A percentile compares a stretch with the other conserved stretches of the same genome.
Evolutionary conservation across 30 jellyfish, hydroid and myxozoan genomes (phyloP).

Genomic region (Rhopilema esculentum): DNA sequence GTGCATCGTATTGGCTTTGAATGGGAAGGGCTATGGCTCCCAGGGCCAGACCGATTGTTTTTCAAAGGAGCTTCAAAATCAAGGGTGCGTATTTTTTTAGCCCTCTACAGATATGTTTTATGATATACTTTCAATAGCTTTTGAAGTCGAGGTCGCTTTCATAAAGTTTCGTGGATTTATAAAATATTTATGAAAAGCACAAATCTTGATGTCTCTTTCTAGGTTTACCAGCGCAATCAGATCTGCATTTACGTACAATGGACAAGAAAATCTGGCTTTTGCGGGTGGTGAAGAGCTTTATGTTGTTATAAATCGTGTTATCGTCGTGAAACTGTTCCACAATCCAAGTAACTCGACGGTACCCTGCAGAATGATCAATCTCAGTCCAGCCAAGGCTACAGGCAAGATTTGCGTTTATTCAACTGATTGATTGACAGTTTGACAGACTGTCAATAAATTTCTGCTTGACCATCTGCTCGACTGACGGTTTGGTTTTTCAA

Average conservation of each 20-base stretch:
- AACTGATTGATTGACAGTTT: neutral
- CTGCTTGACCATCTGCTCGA: too few relatives aligned
- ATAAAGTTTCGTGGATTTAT: too few relatives aligned
- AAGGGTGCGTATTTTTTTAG: constrained; percentile 63
- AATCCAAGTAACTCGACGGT: constrained; percentile 64
- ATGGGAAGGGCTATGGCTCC: constrained; percentile 81
- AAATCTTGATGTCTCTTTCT: too few relatives aligned
- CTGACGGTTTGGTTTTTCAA: too few relatives aligned
- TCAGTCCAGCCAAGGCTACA: constrained; percentile 55
- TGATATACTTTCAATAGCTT: too few relatives aligned
- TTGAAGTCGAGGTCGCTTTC: too few relatives aligned
- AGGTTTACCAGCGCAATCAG: constrained; percentile 88
- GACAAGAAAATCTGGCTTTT: constrained; percentile 75
- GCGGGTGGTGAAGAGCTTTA: constrained; percentile 93
- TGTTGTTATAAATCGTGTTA: constrained; percentile 67
- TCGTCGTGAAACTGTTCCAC: constrained; percentile 63
- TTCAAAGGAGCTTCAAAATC: constrained; percentile 61
- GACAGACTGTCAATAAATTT: too few relatives aligned
- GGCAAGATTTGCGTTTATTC: constrained; percentile 19
- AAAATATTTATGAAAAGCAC: too few relatives aligned
- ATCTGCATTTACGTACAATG: constrained; percentile 79
- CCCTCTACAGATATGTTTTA: too few relatives aligned
- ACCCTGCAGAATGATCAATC: constrained; percentile 61
- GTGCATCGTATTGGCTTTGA: constrained; percentile 78
- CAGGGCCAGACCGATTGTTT: constrained; percentile 80